Base-by-base conservation (phyloP, 2,797 vertebrate genomes). In the Xyrichtys novacula region DNA sequence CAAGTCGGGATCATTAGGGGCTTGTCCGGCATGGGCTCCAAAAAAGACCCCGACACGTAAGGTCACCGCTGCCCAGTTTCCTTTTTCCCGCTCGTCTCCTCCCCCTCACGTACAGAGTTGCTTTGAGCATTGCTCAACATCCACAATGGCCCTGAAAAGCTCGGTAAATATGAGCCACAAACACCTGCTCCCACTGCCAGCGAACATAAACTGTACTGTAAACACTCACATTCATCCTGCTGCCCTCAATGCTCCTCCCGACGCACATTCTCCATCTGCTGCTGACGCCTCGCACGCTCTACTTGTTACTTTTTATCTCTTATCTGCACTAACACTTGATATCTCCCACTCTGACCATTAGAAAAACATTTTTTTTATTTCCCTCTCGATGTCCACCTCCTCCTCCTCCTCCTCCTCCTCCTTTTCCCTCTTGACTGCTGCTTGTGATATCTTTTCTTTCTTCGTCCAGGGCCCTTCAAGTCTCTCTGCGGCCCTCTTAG, bases 1-100 rank as follows among this genome's bases (percentile, higher is more conserved):
- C 83, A 85, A 83, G 84, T 88, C 85, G 81, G 75, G 88, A 87
- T 93, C 91, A 88, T 93, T 90, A 89, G 89, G 75, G 84, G 72
- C 74, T 88, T 73, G 84, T 87, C 84, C 74, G 63, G 65, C 61
- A 67, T 60, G 66, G 61, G 46, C 44, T 66, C 52, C 46, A 61
- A 85, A 87, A 62, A 49, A 71, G 58, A 74, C 56, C 76, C 67
- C 17, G 29, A 80, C 80, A 76, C 36, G 36, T 79, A 75, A 74
- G 78, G 81, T 76, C 84, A 81, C 43, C 63, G 59, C 36, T 54
- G 48, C 25, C 42, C 48, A 23, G 17, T 32, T 60, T 61, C 20
- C 8, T 44, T 42, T 48, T 29, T 11, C 36, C 43, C 43, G 0
- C 48, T 53, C 7, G 44, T 31, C 61, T 28, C 47, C 59, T 36